These are phyloP conservation scores for Mesorhabditis spiculigera DNA, from an alignment of 2,888 invertebrate genomes.

Conservation along the genomic window DNA sequence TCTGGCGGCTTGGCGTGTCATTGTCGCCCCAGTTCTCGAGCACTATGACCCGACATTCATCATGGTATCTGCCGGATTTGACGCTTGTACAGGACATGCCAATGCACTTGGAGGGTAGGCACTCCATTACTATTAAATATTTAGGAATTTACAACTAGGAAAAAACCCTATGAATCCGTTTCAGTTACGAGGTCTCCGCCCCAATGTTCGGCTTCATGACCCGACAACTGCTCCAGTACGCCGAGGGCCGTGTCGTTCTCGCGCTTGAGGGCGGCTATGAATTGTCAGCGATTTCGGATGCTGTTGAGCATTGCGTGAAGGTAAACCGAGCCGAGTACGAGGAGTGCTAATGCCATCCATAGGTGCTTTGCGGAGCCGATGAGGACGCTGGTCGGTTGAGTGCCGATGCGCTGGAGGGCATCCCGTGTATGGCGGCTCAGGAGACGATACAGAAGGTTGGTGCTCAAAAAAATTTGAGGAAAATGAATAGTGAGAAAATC, in stretches of 20 bases:
- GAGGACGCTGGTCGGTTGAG: conserved; percentile 39
- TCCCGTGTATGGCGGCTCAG: conserved; percentile 37
- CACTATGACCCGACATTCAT: conserved; percentile 63
- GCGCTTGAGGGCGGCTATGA: conserved; percentile 73
- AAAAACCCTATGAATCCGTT: conserved; percentile 14
- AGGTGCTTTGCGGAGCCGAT: conserved; percentile 65
- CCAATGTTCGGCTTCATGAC: conserved; percentile 84
- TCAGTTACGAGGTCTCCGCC: conserved; percentile 82
- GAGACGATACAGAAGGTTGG: conserved; percentile 56
- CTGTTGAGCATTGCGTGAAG: conserved; percentile 90
- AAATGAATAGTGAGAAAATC: neutral
- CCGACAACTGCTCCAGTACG: conserved; percentile 81
- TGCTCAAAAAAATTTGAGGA: neutral
- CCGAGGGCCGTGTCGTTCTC: conserved; percentile 61
- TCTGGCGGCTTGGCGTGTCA: conserved; percentile 80
- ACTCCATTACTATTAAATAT: conserved; percentile 9
- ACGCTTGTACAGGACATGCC: conserved; percentile 89
- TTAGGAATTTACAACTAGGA: conserved; percentile 6
- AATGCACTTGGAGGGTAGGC: conserved; percentile 81
- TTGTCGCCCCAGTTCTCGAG: conserved; percentile 92
- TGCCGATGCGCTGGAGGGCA: conserved; percentile 35
- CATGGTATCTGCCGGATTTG: conserved; percentile 95
- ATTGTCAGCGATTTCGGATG: conserved; percentile 90
- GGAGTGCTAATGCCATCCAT: conserved; percentile 67
- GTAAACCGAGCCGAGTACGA: conserved; percentile 62